These are phyloP conservation scores for Odontocerum albicorne DNA, from an alignment of 2,888 invertebrate genomes.

Conservation along the genomic window DNA sequence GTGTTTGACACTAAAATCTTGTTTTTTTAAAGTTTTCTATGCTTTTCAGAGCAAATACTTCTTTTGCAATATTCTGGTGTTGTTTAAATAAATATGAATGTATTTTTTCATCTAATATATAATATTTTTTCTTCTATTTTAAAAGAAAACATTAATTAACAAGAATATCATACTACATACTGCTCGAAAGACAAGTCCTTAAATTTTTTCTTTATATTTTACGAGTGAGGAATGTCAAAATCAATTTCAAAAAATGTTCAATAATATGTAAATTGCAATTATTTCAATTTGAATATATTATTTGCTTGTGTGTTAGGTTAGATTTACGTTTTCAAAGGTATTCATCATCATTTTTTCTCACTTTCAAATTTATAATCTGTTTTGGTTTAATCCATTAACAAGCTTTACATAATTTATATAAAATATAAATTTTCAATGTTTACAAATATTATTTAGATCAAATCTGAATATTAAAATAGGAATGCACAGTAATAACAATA, in stretches of 20 bases:
- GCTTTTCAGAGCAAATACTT: neutral
- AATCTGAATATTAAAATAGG: conserved; percentile 9
- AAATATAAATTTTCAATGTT: conserved; percentile 9
- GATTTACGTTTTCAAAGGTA: too few species aligned
- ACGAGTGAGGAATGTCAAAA: too few species aligned
- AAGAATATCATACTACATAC: neutral
- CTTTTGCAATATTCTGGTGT: neutral
- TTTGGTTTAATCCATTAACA: too few species aligned
- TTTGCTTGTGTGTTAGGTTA: too few species aligned
- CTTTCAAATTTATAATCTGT: too few species aligned
- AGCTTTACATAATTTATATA: conserved; percentile 11
- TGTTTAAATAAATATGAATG: neutral
- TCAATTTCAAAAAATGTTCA: too few species aligned
- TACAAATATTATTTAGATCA: conserved; percentile 12
- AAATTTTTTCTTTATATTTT: conserved; percentile 11
- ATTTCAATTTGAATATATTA: too few species aligned
- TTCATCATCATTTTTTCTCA: too few species aligned
- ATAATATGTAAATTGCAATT: too few species aligned
- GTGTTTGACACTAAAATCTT: too few species aligned
- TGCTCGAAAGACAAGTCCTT: conserved; percentile 28
- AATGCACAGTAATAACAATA: conserved; percentile 23
- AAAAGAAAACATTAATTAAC: neutral
- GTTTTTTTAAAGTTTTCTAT: neutral
- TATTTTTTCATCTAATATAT: neutral
- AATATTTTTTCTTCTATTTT: neutral